Base-by-base conservation (phyloP, 2,888 invertebrate genomes). In the Cephalotes varians region DNA sequence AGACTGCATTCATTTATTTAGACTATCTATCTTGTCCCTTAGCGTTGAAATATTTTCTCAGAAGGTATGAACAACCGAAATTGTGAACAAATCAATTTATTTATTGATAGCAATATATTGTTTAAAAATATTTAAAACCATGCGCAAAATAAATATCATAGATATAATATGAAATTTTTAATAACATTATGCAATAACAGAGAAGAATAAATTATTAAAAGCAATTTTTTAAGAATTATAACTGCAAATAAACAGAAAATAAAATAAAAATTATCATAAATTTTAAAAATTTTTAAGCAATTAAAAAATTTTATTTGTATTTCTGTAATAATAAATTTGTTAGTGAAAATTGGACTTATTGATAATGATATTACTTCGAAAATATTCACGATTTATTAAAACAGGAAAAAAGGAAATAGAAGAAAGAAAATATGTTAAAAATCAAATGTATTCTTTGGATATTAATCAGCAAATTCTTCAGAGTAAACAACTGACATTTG, bases 381-480 rank as follows among this genome's bases (percentile, higher is more conserved):
- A 72, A 72, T 49, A 25, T 25, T 49, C 25, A 7, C 49, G 21
- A 72, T 80, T 60, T 73, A 47, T 47, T 80, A 58, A 67, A 51
- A 34, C 2, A 31, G n/a, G 28, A 54, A 67, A 37, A 76, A 10
- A 51, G 31, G 31, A 44, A 51, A 34, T 1, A 31, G n/a, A n/a
- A 54, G 54, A 37, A 76, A 10, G 40, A 21, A 25, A 44, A 56
- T 25, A 44, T 69, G 56, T 21, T 34, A 69, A 79, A 69, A 31
- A 31, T 56, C 10, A 12, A 77, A 79, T 56, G 4, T 83, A 83
- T 83, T 82, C 64, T 60, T 80, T 51, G 40, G 62, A 72, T 80
- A 82, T 86, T 88, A 88, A 88, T 88, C 87, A 88, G 76, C 67
- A 80, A 83, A 81, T 81, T 88, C 69, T 85, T 84, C 73, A 74